Evolutionary conservation across 2,113 vertebrate genomes (phyloP), one percentile per base, ranked within the genome.

Genomic region (Heterocephalus glaber): DNA sequence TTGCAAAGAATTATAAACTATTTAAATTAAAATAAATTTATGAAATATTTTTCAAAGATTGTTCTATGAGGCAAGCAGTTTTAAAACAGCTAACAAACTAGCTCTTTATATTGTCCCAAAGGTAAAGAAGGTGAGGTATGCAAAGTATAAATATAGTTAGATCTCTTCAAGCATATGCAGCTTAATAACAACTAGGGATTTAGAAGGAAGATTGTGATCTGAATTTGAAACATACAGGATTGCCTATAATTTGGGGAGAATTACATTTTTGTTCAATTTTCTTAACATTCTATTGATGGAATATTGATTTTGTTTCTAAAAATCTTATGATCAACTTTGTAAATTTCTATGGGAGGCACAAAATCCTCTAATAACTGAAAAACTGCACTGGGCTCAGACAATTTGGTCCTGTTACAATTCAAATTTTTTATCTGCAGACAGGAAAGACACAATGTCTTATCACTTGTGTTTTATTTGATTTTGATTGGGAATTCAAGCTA

Each of bases 401-500:
- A 30, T 87, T 65, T 52, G 58, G 52, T 26, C 41, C 85, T 86
- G 60, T 49, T 92, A 88, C 92, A 96, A 96, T 90, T 97, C 94
- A 96, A 44, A 96, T 94, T 89, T 96, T 81, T 94, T 96, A 96
- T 97, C 76, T 90, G 80, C 52, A 44, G 65, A 63, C 41, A 95
- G 72, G 96, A 97, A 90, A 96, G 86, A 68, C 70, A 88, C 54
- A 49, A 80, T 20, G 96, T 92, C 80, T 72, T 97, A 85, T 96
- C 16, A 2, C 90, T 33, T 92, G 44, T 92, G 89, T 97, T 98
- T 97, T 97, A 97, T 80, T 87, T 96, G 94, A 87, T 89, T 97
- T 96, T 97, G 96, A 98, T 74, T 90, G 97, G 93, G 97, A 97
- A 98, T 92, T 47, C 8, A 70, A 94, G 65, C 44, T 95, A 54